Evolutionary conservation across 2,113 vertebrate genomes (phyloP), one percentile per base, ranked within the genome.

Genomic region (Nesoenas mayeri): DNA sequence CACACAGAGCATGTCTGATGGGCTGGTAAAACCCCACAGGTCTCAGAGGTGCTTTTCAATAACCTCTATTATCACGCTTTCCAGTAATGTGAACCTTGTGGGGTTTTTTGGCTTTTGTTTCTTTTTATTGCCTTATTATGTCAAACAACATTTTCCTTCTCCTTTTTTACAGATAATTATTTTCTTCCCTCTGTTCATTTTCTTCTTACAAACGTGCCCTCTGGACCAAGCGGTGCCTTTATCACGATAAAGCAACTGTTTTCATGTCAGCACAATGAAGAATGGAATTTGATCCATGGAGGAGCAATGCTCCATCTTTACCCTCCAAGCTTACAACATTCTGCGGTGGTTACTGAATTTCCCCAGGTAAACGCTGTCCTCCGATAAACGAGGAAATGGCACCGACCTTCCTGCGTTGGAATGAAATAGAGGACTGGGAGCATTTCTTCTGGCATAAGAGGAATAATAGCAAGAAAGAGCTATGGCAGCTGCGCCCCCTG

Each of bases 51-150:
- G 67, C 62, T 87, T 53, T 79, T 71, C 51, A 69, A 64, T 44
- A 61, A 82, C 44, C 29, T 53, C 57, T 15, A 6, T 73, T 50
- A 50, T 11, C 32, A 4, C 38, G 25, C 40, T 85, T 89, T 53
- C 72, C 56, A 48, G 75, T 50, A 69, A 66, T 10, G 10, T 38
- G 32, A 89, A 88, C 67, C 56, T 84, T 66, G 25, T 16, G 34
- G 34, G 3, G 40, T 38, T 72, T 72, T 72, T 36, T 15, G 42
- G 40, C 21, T 5, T 74, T 93, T 92, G 31, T 6, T 89, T 73
- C 69, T 85, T 83, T 73, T 48, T 40, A 86, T 67, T 86, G 56
- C 83, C 79, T 83, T 56, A 86, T 78, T 88, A 65, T 80, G 93
- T 81, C 73, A 71, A 62, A 81, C 40, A 85, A 61, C 34, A 40